Evolutionary conservation across 1,140 invertebrate genomes (phyloP), one percentile per base, ranked within the genome.

Genomic region (Tenebrio molitor): DNA sequence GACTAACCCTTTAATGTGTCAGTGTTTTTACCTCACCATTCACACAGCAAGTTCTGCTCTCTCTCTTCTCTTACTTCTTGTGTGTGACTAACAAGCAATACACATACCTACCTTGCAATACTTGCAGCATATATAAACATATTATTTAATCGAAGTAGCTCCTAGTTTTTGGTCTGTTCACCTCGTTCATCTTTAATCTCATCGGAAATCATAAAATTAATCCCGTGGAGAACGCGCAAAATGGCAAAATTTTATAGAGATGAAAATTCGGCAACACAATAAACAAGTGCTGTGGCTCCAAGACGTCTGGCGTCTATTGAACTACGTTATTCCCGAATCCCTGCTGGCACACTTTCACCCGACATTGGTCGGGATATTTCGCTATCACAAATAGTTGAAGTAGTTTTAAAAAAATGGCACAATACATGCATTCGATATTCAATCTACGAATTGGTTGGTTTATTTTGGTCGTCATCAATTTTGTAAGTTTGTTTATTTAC

Each of bases 401-500:
- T 6, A 25, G 14, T 29, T 12, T 29, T 21, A 1, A 7, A 7
- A 14, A 62, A 58, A 58, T 39, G 33, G 21, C 21, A 6, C 23
- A 39, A 44, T 10, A n/a, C 12, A 29, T 36, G 12, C 14, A 23
- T 8, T 63, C 46, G 10, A 25, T 64, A 1, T 39, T 62, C 10
- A 39, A 64, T 70, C 50, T 33, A n/a, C 7, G 33, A 15, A 12
- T 64, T 29, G 69, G 69, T 15, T 75, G 74, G 74, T 75, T 75
- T 21, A 41, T 73, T 16, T 62, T 73, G n/a, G 72, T 75, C 64
- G 53, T 75, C n/a, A 73, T 75, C 23, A 75, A 75, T 67, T 75
- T 75, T 53, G 74, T 75, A 36, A 75, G 74, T 75, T 44, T 17
- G 25, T 29, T 29, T 0, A 41, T 14, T 15, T 66, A n/a, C 6